Conservation (phyloP, 2,797 vertebrate species). For the Trachurus trachurus region DNA sequence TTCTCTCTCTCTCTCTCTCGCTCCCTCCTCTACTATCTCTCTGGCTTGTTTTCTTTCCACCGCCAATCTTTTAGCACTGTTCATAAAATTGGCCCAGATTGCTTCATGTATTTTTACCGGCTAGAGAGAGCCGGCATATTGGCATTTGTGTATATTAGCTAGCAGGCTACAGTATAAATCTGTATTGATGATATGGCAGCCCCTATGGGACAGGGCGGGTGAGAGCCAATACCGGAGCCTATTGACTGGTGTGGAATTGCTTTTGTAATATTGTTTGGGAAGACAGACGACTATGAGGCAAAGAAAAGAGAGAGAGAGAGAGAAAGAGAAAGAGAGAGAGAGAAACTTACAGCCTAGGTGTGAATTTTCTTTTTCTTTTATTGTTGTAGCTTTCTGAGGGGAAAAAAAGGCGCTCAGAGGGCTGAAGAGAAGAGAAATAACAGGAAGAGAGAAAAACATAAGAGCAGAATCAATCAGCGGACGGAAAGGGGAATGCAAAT, state of each 20-base stretch:
- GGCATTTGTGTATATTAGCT: slow-evolving; percentile 87
- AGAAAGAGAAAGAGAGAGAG: slow-evolving; percentile 5
- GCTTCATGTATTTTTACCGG: slow-evolving; percentile 80
- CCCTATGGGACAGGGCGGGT: slow-evolving; percentile 78
- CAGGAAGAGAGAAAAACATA: slow-evolving; percentile 25
- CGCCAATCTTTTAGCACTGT: slow-evolving; percentile 80
- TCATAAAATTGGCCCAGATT: slow-evolving; percentile 82
- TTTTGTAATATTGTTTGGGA: slow-evolving; percentile 88
- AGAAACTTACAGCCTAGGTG: slow-evolving; percentile 52
- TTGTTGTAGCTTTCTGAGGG: slow-evolving; percentile 56
- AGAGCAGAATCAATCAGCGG: slow-evolving; percentile 48
- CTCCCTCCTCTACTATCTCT: slow-evolving; percentile 21
- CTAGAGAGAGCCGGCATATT: slow-evolving; percentile 71
- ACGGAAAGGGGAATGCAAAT: slow-evolving; percentile 28
- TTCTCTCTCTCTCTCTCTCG: background rate
- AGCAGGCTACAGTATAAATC: slow-evolving; percentile 84
- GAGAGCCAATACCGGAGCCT: slow-evolving; percentile 82
- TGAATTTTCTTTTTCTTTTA: slow-evolving; percentile 72
- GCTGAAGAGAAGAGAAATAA: slow-evolving; percentile 53
- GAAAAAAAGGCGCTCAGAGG: slow-evolving; percentile 26
- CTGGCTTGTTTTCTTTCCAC: slow-evolving; percentile 62
- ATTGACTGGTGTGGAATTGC: slow-evolving; percentile 86
- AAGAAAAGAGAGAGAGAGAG: slow-evolving; percentile 19
- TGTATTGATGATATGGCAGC: slow-evolving; percentile 86
- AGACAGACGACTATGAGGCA: slow-evolving; percentile 76